phyloP scores from a whole-genome alignment of 2,888 invertebrate genomes.

The Sarcophaga caerulescens region DNA sequence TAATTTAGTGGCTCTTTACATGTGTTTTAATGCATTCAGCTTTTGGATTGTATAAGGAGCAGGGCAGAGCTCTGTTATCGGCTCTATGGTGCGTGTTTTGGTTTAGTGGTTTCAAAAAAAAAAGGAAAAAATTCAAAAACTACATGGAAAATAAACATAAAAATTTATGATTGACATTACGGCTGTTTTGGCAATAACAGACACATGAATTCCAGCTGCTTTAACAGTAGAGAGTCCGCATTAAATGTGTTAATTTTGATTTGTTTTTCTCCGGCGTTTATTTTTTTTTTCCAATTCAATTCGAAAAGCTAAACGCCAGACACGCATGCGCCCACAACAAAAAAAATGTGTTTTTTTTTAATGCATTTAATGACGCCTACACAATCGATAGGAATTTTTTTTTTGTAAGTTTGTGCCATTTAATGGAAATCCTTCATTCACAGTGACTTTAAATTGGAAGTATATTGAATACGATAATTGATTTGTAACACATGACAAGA shows the following conservation, averaged over 20 bases:
- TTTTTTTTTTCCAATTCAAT: conserved; percentile 7
- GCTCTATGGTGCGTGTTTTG: conserved; percentile 45
- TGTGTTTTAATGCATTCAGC: conserved; percentile 50
- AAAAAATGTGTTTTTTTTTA: conserved; percentile 11
- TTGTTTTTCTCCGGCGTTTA: conserved; percentile 13
- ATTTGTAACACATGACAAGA: conserved; percentile 8
- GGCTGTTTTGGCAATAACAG: conserved; percentile 12
- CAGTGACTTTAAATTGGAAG: no score
- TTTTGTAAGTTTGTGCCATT: conserved; percentile 26
- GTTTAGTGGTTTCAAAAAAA: neutral
- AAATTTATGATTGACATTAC: conserved; percentile 59
- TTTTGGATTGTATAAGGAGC: neutral
- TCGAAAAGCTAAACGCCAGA: conserved; percentile 50
- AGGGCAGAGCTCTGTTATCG: neutral
- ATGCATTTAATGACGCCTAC: conserved; percentile 55
- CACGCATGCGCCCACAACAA: conserved; percentile 66
- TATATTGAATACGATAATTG: no score
- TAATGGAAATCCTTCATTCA: conserved; percentile 3
- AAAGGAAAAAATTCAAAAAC: neutral
- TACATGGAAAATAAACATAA: conserved; percentile 19
- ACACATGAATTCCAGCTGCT: conserved; percentile 50
- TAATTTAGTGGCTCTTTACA: conserved; percentile 61
- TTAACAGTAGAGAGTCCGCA: conserved; percentile 39
- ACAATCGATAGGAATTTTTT: conserved; percentile 38
- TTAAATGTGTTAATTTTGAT: conserved; percentile 40